Conservation (phyloP, 2,113 vertebrate genomes). For the Butastur rufipennis region DNA sequence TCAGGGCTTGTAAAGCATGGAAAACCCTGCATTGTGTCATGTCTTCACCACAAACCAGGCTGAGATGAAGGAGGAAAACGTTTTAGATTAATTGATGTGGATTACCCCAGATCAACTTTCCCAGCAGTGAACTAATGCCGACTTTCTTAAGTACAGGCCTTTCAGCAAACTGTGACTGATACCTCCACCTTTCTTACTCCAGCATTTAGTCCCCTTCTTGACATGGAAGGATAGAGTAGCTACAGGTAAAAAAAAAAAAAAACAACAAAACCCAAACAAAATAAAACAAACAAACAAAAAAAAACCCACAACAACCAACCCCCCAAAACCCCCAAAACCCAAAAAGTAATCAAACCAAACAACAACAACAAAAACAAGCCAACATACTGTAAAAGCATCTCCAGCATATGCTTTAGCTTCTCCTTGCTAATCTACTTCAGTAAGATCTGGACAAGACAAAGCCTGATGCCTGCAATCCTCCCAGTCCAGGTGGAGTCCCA, state of each 20-base stretch:
- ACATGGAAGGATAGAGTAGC: not conserved
- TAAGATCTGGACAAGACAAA: not conserved
- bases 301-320: no score
- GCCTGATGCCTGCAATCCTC: not conserved
- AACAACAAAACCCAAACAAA: no score
- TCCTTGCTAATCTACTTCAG: not conserved
- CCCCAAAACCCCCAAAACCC: no score
- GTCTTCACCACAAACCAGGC: not conserved
- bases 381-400: not conserved
- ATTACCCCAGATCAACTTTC: not conserved
- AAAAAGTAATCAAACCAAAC: not conserved
- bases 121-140: not conserved
- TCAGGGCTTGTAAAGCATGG: not conserved
- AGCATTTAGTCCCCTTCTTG: not conserved
- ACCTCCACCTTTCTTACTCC: not conserved
- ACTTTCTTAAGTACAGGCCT: not conserved
- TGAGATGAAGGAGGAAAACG: not conserved
- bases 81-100: not conserved
- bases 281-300: no score
- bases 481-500: not conserved
- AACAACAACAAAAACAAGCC: not conserved
- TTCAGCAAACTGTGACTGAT: not conserved
- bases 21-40: not conserved
- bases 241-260: not conserved
- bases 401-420: not conserved